Evolutionary conservation across 2,797 vertebrate species (phyloP), one percentile per base, ranked within the genome.

Genomic region (Anabacerthia variegaticeps): DNA sequence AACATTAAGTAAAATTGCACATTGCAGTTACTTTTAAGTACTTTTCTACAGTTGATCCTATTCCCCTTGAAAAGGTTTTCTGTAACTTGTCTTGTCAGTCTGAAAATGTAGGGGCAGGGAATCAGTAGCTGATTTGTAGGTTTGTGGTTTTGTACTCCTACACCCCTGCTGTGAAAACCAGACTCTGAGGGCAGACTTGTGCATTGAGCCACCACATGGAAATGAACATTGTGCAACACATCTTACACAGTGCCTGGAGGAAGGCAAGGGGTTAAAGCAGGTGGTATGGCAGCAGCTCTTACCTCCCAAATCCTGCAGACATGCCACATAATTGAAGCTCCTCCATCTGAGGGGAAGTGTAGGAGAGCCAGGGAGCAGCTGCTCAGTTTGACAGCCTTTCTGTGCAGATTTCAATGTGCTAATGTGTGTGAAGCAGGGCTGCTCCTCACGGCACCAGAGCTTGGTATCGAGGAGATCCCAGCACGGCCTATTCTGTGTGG

Each of bases 341-440:
- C 62, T 90, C 69, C 77, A 6, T 49, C 39, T 32, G 46, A 59
- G 77, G 62, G 75, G 86, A 81, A 51, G 71, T 73, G 77, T 36
- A 22, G 92, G 92, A 92, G 86, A 87, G 88, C 10, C 73, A 21
- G 88, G 59, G 91, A 89, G 84, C 92, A 79, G 92, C 78, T 88
- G 85, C 92, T 88, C 75, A 43, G 62, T 66, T 85, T 68, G 85
- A 65, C 88, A 85, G 83, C 62, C 69, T 88, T 48, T 44, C 65
- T 58, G 88, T 66, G 30, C 81, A 59, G 76, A 80, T 92, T 79
- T 74, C 83, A 52, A 15, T 62, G 79, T 75, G 88, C 71, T 65
- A 59, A 32, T n/a, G 67, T 62, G 79, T 41, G 76, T 89, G 88
- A n/a, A 62, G 80, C 76, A 55, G 51, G 92, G 75, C 89, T 88